Conservation (phyloP, 64 coral and sea anemone species). For the Pocillopora damicornis region DNA sequence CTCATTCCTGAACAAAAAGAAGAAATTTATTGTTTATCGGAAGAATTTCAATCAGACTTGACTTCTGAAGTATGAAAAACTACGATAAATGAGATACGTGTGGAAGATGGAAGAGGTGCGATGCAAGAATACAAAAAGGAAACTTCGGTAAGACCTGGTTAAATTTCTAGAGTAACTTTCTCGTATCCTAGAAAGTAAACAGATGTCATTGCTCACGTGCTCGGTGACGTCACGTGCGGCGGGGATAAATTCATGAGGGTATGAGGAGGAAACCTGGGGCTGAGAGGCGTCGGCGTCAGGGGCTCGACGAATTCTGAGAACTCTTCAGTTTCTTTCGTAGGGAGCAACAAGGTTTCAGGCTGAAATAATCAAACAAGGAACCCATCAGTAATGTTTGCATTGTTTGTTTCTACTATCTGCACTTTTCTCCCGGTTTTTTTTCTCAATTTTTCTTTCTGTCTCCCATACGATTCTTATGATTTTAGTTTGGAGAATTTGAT, state of each 20-base stretch:
- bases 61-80: too few species aligned
- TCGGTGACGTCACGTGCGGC: constrained; percentile 43
- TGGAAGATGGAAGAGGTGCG: too few species aligned
- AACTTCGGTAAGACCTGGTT: too few species aligned
- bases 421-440: neutral
- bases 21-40: neutral
- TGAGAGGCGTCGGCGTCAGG: constrained; percentile 4
- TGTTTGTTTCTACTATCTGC: neutral
- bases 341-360: neutral
- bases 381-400: neutral
- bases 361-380: neutral
- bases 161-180: too few species aligned
- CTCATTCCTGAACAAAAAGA: constrained; percentile 18
- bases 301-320: constrained; percentile 25
- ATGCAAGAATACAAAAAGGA: too few species aligned
- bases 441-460: neutral
- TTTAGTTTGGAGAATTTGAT: too few species aligned
- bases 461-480: too few species aligned
- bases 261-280: constrained; percentile 14
- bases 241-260: constrained; percentile 29
- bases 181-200: neutral
- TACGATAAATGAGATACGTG: too few species aligned
- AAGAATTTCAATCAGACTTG: too few species aligned
- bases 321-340: neutral
- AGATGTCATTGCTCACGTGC: constrained; percentile 11